These are phyloP conservation scores for Catharus fuscescens DNA, from an alignment of 2,113 vertebrate genomes.

Conservation along the genomic window DNA sequence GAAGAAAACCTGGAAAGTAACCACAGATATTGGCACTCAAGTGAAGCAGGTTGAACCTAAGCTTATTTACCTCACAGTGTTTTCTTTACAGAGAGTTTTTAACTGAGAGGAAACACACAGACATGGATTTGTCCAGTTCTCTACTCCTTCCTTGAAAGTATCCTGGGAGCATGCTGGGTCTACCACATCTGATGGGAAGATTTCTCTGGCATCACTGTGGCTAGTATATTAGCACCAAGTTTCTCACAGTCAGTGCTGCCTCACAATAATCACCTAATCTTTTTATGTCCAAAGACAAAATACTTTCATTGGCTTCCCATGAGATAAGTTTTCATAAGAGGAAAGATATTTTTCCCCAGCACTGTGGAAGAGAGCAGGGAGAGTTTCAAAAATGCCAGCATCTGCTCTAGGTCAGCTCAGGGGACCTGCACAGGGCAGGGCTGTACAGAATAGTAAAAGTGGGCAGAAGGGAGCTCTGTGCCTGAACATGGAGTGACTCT, in stretches of 20 bases:
- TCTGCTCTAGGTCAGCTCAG: background rate
- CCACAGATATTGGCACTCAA: background rate
- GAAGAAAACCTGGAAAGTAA: background rate
- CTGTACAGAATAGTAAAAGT: background rate
- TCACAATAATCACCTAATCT: background rate
- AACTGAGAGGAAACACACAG: background rate
- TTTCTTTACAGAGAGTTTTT: background rate
- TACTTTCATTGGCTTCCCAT: background rate
- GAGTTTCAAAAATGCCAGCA: background rate
- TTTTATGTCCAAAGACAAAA: background rate
- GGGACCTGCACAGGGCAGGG: background rate
- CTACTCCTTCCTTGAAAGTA: background rate
- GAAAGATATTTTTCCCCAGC: background rate
- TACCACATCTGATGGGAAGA: background rate
- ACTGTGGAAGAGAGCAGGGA: background rate
- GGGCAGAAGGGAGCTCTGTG: background rate
- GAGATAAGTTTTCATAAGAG: background rate
- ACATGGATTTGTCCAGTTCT: background rate
- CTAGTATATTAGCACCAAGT: background rate
- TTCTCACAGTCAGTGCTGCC: background rate
- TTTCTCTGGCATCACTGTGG: background rate
- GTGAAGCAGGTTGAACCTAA: background rate
- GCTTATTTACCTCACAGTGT: background rate
- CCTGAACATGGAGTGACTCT: rapidly evolving
- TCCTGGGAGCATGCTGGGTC: background rate